Evolutionary conservation across 1,140 invertebrate genomes (phyloP).

Genomic region (Cephus cinctus): DNA sequence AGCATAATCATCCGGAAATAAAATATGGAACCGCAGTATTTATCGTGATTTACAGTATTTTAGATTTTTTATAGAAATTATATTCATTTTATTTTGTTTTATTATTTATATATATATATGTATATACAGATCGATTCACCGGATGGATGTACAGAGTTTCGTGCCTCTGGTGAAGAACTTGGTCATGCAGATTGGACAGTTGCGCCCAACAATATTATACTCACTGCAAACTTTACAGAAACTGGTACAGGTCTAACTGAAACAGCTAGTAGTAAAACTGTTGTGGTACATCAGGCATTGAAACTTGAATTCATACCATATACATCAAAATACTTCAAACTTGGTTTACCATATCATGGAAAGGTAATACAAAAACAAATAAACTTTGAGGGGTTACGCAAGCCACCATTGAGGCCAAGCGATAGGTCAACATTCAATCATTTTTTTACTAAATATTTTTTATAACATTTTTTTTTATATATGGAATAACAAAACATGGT

Average conservation of each 20-base stretch:
- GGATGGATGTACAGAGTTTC: slow-evolving; percentile 57
- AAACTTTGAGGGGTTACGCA: slow-evolving; percentile 23
- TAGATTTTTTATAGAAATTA: too few species aligned
- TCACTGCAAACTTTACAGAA: slow-evolving; percentile 63
- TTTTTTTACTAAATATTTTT: too few species aligned
- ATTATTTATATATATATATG: background rate
- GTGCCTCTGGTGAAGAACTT: slow-evolving; percentile 44
- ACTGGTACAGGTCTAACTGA: slow-evolving; percentile 63
- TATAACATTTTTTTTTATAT: too few species aligned
- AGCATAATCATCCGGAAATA: slow-evolving; percentile 45
- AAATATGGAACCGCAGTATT: slow-evolving; percentile 45
- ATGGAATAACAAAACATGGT: background rate
- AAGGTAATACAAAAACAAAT: slow-evolving; percentile 51
- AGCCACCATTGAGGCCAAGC: too few species aligned
- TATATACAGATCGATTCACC: slow-evolving; percentile 38
- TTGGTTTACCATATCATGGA: slow-evolving; percentile 64
- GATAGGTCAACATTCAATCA: too few species aligned
- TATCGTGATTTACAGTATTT: too few species aligned
- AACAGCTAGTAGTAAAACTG: slow-evolving; percentile 60
- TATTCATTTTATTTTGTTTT: slow-evolving; percentile 5
- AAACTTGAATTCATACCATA: slow-evolving; percentile 59
- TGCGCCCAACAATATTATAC: slow-evolving; percentile 52
- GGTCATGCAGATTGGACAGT: slow-evolving; percentile 54
- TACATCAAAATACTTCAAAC: slow-evolving; percentile 62
- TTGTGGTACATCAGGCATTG: slow-evolving; percentile 57